Evolutionary conservation across 2,888 invertebrate species (phyloP).

Genomic region (Acleris cristana): DNA sequence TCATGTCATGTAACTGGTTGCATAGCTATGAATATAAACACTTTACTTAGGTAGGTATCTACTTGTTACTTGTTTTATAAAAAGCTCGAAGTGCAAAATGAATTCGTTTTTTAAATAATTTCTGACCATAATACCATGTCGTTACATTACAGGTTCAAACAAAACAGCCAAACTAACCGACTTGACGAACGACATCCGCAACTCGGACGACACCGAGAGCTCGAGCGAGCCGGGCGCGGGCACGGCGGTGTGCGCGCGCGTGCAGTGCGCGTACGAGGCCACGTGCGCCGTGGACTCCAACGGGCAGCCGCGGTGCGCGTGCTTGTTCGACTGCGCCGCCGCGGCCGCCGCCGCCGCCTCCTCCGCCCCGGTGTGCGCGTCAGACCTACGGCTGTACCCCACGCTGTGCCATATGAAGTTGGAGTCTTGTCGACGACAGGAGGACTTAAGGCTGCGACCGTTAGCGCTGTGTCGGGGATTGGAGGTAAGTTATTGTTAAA

Average conservation of each 20-base stretch:
- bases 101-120: too few relatives aligned
- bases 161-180: slow-evolving; percentile 61
- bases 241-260: slow-evolving; percentile 89
- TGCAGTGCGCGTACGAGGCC: slow-evolving; percentile 93
- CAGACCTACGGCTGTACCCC: slow-evolving; percentile 90
- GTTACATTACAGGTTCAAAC: slow-evolving; percentile 56
- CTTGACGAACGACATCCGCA: slow-evolving; percentile 66
- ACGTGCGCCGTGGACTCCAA: slow-evolving; percentile 91
- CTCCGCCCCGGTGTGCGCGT: slow-evolving; percentile 90
- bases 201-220: slow-evolving; percentile 62
- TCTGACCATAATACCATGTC: background rate
- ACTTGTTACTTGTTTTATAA: too few relatives aligned
- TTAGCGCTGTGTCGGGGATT: slow-evolving; percentile 91
- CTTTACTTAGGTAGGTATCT: too few relatives aligned
- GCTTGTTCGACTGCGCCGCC: slow-evolving; percentile 90
- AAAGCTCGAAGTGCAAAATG: too few relatives aligned
- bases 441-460: slow-evolving; percentile 89
- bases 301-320: slow-evolving; percentile 86
- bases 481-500: slow-evolving; percentile 81
- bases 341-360: slow-evolving; percentile 79
- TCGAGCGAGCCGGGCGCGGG: slow-evolving; percentile 70
- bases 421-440: slow-evolving; percentile 92
- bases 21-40: too few relatives aligned
- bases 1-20: too few relatives aligned
- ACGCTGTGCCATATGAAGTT: slow-evolving; percentile 93